phyloP scores from a whole-genome alignment of 2,797 vertebrate species.

The Emys orbicularis region DNA sequence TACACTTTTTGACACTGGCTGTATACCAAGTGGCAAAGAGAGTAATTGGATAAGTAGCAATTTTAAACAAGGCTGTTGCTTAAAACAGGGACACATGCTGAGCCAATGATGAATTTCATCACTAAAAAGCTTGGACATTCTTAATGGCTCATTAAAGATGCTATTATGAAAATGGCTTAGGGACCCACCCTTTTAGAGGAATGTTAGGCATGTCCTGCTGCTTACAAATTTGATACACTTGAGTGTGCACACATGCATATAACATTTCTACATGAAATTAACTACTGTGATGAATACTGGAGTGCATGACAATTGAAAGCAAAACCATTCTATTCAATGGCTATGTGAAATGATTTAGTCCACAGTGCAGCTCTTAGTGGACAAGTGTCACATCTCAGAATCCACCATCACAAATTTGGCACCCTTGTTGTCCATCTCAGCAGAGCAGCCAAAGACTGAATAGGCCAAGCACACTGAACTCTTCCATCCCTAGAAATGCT shows the following conservation, averaged over 20 bases:
- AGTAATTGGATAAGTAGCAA: conserved; percentile 35
- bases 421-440: neutral
- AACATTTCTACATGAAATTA: accelerated
- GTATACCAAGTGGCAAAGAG: conserved; percentile 34
- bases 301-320: neutral
- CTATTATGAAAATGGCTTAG: neutral
- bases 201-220: neutral
- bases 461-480: neutral
- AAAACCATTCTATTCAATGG: neutral
- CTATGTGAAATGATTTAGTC: neutral
- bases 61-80: conserved; percentile 56
- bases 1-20: conserved; percentile 32
- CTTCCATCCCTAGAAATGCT: neutral
- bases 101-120: conserved; percentile 59
- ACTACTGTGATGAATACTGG: neutral
- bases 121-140: conserved; percentile 35
- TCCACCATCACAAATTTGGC: conserved; percentile 46
- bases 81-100: conserved; percentile 45
- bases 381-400: conserved; percentile 36
- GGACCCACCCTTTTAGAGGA: conserved; percentile 10
- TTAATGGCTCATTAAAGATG: conserved; percentile 57
- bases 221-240: neutral
- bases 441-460: conserved; percentile 12
- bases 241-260: accelerated
- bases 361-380: neutral